A percentile compares a stretch with the other conserved stretches of the same genome.
phyloP scores from a whole-genome alignment of 2,888 invertebrate genomes.

The Peribatodes rhomboidaria region DNA sequence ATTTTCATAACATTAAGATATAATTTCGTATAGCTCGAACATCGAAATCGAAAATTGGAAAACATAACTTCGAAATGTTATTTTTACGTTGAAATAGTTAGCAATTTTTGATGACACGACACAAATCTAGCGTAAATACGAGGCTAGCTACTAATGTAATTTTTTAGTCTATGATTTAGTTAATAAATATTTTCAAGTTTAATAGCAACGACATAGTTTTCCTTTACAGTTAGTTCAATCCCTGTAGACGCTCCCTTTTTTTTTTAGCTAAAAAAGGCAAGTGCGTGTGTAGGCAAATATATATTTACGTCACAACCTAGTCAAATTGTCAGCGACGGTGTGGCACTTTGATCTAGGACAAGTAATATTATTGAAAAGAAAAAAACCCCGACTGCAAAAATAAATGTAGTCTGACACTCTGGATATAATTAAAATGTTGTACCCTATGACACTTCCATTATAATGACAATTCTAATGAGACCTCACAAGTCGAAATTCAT shows the following conservation, averaged over 20 bases:
- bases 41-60: slow-evolving; percentile 1
- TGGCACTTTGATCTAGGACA: too few species aligned
- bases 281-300: too few species aligned
- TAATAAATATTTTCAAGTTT: slow-evolving; percentile 23
- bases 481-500: too few species aligned
- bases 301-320: too few species aligned
- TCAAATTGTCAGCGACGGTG: too few species aligned
- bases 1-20: background rate
- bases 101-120: slow-evolving; percentile 8
- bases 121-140: background rate
- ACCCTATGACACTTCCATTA: too few species aligned
- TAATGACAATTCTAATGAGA: too few species aligned
- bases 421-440: too few species aligned
- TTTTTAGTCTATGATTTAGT: slow-evolving; percentile 18
- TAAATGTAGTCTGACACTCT: too few species aligned
- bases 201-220: slow-evolving; percentile 3
- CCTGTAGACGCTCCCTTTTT: background rate
- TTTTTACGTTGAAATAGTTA: background rate
- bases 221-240: slow-evolving; percentile 6
- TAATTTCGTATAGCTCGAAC: background rate
- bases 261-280: too few species aligned
- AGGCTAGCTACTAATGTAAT: slow-evolving; percentile 5
- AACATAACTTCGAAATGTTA: background rate
- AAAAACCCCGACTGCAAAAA: too few species aligned
- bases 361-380: too few species aligned